Evolutionary conservation across 2,113 vertebrate genomes (phyloP), one percentile per base, ranked within the genome.

Genomic region (Xiphorhynchus elegans): DNA sequence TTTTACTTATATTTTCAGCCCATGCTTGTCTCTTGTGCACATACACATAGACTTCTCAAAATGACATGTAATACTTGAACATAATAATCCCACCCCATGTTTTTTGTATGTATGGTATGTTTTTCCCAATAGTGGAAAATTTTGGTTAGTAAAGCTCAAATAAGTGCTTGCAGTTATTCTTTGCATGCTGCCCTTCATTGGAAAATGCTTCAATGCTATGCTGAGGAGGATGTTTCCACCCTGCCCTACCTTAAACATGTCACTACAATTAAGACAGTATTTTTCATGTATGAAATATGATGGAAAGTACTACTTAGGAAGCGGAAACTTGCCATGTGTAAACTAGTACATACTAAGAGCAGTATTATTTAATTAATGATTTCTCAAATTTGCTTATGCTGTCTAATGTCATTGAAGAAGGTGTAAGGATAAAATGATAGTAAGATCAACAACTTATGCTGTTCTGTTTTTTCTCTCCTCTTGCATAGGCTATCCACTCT

Each of bases 401-500:
- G 4, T 78, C 18, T 75, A 26, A 28, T 63, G 64, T 33, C 28
- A 17, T 11, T 78, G n/a, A 47, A 60, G 77, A 82, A 69, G 21
- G 21, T 75, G 13, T 17, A 17, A 93, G 37, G 59, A 53, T 49
- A 44, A 84, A 74, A 50, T 35, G 2, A 37, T 58, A n/a, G 3
- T 28, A 56, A 87, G 10, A 40, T 29, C 21, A 9, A 62, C 8
- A 14, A 44, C 8, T 59, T 66, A 21, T 2, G 6, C 17, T 31
- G 28, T 68, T 68, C 39, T 64, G 20, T 24, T 72, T 62, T 92
- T 35, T 81, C n/a, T 80, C 46, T 33, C 56, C 37, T 70, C 69
- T 69, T 86, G 17, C 26, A 5, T 67, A 99, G 99, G 99, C 99
- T 89, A 99, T 99, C 94, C 99, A 99, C 96, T 99, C 99, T 33